A percentile compares a stretch with the other conserved stretches of the same genome.
phyloP scores from a whole-genome alignment of 2,797 vertebrate species.

The Crocidura indochinensis region DNA sequence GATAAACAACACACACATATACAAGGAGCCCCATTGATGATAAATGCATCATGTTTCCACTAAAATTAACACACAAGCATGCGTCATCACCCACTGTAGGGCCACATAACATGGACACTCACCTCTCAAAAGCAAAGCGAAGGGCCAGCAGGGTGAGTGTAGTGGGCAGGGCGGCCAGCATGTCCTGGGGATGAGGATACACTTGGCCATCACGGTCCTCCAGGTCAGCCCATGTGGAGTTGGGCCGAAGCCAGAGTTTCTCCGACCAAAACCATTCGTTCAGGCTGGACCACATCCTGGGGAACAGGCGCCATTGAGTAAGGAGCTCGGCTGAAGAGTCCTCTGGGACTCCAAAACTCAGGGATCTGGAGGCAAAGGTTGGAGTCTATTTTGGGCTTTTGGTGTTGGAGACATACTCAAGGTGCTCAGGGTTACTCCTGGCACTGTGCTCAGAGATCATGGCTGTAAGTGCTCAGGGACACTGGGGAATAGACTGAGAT shows the following conservation, averaged over 20 bases:
- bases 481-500: too few species aligned
- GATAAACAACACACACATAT: too few species aligned
- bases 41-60: too few species aligned
- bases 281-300: constrained; percentile 79
- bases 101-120: constrained; percentile 5
- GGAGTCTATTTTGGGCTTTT: too few species aligned
- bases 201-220: constrained; percentile 72
- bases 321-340: neutral
- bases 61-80: too few species aligned
- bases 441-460: too few species aligned
- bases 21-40: too few species aligned
- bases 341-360: too few species aligned
- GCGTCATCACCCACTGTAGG: neutral
- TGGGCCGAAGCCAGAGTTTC: constrained; percentile 73
- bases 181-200: constrained; percentile 73
- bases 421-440: too few species aligned
- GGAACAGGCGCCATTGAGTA: neutral
- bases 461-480: too few species aligned
- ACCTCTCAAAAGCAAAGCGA: constrained; percentile 80
- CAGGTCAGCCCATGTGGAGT: constrained; percentile 60
- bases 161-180: constrained; percentile 70
- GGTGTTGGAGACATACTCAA: too few species aligned
- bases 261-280: constrained; percentile 80
- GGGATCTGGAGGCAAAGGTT: too few species aligned
- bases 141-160: constrained; percentile 42